A percentile compares a stretch with the other conserved stretches of the same genome.
Conservation (phyloP, 2,797 vertebrate genomes). For the Poecile montanus region DNA sequence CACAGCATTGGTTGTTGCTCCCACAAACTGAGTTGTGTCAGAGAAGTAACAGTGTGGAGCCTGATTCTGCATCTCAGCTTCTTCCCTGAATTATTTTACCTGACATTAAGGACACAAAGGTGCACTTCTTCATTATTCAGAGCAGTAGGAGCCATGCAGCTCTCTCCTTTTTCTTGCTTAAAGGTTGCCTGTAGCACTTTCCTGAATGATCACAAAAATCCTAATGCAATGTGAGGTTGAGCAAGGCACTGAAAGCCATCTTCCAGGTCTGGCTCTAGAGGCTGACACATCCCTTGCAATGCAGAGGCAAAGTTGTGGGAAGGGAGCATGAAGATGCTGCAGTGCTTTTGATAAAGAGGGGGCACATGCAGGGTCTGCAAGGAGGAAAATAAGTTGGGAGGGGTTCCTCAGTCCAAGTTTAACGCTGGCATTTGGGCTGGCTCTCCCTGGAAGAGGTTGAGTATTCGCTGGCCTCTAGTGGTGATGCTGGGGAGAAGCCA, state of each 20-base stretch:
- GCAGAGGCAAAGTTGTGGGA: not conserved
- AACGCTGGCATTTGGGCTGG: not conserved
- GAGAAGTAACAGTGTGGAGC: not conserved
- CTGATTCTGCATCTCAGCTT: not conserved
- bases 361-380: not conserved
- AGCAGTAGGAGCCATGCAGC: not conserved
- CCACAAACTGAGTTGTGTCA: not conserved
- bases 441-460: not conserved
- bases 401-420: not conserved
- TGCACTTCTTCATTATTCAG: not conserved
- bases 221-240: accelerated
- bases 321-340: not conserved
- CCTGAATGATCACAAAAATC: not conserved
- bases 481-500: not conserved
- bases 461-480: slow-evolving; percentile 79
- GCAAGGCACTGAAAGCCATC: not conserved
- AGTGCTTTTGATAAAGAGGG: not conserved
- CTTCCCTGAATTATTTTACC: not conserved
- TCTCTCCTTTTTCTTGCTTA: not conserved
- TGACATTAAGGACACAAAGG: not conserved
- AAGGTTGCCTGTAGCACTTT: not conserved
- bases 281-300: accelerated
- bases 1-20: accelerated
- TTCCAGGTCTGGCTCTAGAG: not conserved
- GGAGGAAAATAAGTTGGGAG: not conserved